Conservation (phyloP, 2,888 invertebrate genomes). For the Cryptosula pallasiana region DNA sequence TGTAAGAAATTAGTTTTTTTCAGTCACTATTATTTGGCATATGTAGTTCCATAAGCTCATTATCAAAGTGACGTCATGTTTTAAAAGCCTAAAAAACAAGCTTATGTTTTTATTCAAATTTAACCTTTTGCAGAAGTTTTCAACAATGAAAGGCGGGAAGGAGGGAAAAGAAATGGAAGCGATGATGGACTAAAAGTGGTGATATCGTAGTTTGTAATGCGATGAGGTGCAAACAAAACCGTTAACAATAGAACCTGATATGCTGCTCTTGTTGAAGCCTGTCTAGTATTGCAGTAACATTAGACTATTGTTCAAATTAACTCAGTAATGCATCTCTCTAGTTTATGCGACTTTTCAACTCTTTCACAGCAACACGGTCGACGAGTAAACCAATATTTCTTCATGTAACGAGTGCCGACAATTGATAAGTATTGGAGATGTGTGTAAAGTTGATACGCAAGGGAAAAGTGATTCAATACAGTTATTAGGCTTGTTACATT, state of each 20-base stretch:
- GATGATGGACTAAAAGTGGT: background rate
- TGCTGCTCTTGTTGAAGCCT: background rate
- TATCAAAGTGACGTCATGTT: too few species aligned
- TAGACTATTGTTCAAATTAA: conserved; percentile 19
- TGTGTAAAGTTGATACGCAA: background rate
- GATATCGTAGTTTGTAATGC: background rate
- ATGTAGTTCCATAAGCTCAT: too few species aligned
- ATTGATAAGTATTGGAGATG: background rate
- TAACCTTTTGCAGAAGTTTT: too few species aligned
- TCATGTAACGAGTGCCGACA: background rate
- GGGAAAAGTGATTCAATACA: background rate
- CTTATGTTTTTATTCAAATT: too few species aligned
- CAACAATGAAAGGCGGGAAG: too few species aligned
- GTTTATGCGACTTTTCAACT: background rate
- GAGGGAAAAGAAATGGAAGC: too few species aligned
- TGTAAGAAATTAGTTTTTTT: too few species aligned
- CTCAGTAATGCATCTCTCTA: background rate
- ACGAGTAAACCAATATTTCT: background rate
- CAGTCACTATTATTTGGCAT: too few species aligned
- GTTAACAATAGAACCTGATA: background rate
- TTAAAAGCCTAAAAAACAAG: too few species aligned
- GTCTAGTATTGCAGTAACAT: background rate
- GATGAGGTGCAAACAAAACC: background rate
- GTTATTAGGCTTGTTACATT: conserved; percentile 9
- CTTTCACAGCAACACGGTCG: background rate